These are phyloP conservation scores for Thryonomys swinderianus DNA, from an alignment of 2,113 vertebrate species.

Conservation along the genomic window DNA sequence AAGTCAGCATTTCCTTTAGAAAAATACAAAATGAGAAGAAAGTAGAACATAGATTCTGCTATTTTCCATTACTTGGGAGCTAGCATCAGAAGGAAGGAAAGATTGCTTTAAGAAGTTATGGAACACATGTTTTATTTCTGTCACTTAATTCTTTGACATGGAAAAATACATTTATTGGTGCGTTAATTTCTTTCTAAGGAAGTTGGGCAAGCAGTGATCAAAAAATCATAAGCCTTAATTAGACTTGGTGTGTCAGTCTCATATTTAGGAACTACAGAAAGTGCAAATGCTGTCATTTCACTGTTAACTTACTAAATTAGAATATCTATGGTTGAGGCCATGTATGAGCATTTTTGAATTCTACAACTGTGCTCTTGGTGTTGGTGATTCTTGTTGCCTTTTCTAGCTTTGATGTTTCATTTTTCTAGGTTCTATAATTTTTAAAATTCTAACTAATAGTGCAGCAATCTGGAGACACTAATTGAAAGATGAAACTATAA, in stretches of 20 bases:
- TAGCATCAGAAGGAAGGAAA: neutral
- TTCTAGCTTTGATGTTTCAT: neutral
- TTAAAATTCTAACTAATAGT: neutral
- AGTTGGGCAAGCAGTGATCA: neutral
- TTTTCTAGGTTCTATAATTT: neutral
- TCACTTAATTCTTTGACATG: neutral
- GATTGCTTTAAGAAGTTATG: neutral
- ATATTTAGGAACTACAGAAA: neutral
- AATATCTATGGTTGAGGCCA: neutral
- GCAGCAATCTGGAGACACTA: neutral
- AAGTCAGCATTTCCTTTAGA: neutral
- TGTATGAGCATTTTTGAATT: neutral
- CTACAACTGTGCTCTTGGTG: neutral
- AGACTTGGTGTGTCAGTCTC: no score
- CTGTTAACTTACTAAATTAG: neutral
- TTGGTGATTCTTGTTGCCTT: neutral
- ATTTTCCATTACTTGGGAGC: neutral
- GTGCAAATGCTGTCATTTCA: neutral
- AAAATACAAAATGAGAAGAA: constrained; percentile 11
- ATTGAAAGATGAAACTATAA: neutral
- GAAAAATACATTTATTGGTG: neutral
- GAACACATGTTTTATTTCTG: neutral
- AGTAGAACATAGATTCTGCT: neutral
- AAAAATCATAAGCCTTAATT: neutral
- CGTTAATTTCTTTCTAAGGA: neutral